These are phyloP conservation scores for Ia io DNA, from an alignment of 2,113 vertebrate genomes.

Conservation along the genomic window DNA sequence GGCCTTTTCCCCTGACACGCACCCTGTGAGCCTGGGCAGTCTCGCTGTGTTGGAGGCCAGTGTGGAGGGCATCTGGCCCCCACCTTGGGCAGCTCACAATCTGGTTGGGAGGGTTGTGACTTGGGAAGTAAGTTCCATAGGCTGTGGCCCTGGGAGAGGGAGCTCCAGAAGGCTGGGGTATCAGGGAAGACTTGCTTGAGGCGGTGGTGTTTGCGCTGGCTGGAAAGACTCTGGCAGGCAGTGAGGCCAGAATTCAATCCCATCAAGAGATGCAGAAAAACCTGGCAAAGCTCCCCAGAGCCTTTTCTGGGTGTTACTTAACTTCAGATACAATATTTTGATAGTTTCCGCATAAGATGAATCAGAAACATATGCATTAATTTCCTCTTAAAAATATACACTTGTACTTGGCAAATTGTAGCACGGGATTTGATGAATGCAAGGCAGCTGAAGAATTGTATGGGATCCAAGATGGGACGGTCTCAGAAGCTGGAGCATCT, in stretches of 20 bases:
- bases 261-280: background rate
- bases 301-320: conserved; percentile 54
- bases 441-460: background rate
- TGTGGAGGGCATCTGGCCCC: background rate
- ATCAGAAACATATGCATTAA: conserved; percentile 69
- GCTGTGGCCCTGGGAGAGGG: background rate
- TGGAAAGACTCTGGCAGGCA: background rate
- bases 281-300: conserved; percentile 46
- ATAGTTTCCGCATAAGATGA: conserved; percentile 56
- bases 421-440: conserved; percentile 1
- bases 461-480: conserved; percentile 5
- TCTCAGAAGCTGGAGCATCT: background rate
- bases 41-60: background rate
- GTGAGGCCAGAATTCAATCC: background rate
- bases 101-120: background rate
- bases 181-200: background rate
- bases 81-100: background rate
- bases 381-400: conserved; percentile 55
- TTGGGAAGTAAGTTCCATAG: background rate
- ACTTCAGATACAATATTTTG: conserved; percentile 61
- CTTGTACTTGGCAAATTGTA: conserved; percentile 51
- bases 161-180: background rate
- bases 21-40: background rate
- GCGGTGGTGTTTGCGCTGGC: background rate
- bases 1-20: background rate